Base-by-base conservation (phyloP, 2,888 invertebrate genomes). In the Steinernema carpocapsae region DNA sequence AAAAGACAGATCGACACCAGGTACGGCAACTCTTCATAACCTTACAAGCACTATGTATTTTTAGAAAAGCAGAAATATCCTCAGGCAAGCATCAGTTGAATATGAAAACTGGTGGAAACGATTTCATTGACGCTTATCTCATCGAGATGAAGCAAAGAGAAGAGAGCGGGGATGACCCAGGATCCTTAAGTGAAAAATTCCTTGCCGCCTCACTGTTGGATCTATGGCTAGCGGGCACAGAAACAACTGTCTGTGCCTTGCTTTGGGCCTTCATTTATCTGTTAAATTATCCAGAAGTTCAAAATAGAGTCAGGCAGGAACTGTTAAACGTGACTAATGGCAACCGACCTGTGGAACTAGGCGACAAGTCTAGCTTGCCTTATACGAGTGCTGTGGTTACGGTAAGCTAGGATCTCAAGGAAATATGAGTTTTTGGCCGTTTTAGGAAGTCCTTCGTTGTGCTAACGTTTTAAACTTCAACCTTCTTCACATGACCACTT, bases 371-470 rank as follows among this genome's bases (percentile, higher is more conserved):
- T 19, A 3, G 3, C 17, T n/a, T 48, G 48, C 48, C 48, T 19
- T 48, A 48, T 19, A 48, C 48, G 7, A 7, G 48, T 48, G 48
- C 48, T 48, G 48, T 48, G 48, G 19, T 48, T 48, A 48, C 48
- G 48, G 48, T 48, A 48, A 14, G n/a, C 19, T 48, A n/a, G 6
- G 14, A 19, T 48, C 17, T 17, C 6, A n/a, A 17, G 19, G n/a
- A n/a, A 48, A 17, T 3, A n/a, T 48, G 19, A 48, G n/a, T 4
- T 14, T 48, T 48, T n/a, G n/a, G n/a, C n/a, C n/a, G 19, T 17
- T 56, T 64, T n/a, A 64, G 64, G 64, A 64, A 64, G 14, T 19
- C 37, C 32, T 64, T 7, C 64, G 64, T 17, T 64, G 64, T n/a
- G 64, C 12, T 1, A 64, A 64, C 64, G 17, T 64, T n/a, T 6